A percentile compares a stretch with the other conserved stretches of the same genome.
Conservation (phyloP, 2,113 vertebrate genomes). For the Aythya baeri region DNA sequence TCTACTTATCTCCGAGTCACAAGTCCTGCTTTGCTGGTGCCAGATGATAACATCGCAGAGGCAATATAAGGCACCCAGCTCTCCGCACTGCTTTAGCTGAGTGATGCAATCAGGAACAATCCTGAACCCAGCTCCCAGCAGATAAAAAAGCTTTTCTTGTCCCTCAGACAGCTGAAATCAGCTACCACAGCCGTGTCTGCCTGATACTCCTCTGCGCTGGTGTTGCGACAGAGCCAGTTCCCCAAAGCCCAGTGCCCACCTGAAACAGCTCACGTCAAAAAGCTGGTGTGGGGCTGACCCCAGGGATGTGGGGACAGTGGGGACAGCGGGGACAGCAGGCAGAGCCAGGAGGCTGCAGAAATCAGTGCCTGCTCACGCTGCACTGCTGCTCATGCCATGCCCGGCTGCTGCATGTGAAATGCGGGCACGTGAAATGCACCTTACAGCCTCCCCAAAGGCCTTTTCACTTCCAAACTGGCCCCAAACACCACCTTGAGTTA, state of each 20-base stretch:
- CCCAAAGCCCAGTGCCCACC: not conserved
- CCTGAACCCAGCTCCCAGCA: not conserved
- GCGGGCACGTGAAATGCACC: accelerated
- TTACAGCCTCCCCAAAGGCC: not conserved
- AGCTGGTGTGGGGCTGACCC: not conserved
- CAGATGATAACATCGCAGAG: not conserved
- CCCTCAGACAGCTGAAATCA: not conserved
- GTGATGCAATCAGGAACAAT: conserved; percentile 51
- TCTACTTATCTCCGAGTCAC: conserved; percentile 1
- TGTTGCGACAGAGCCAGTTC: not conserved
- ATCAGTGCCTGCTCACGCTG: no score
- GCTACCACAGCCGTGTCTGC: not conserved
- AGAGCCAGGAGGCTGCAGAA: no score
- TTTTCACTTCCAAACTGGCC: not conserved
- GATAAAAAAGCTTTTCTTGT: not conserved
- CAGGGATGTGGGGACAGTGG: no score
- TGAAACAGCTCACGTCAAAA: not conserved
- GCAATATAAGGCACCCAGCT: not conserved
- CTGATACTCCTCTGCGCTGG: accelerated
- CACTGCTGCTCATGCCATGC: no score
- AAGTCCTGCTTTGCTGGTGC: not conserved
- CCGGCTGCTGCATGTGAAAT: no score
- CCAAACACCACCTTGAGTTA: accelerated
- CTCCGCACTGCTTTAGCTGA: not conserved
- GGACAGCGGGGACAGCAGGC: no score